A percentile compares a stretch with the other conserved stretches of the same genome.
Conservation (phyloP, 1,140 invertebrate genomes). For the Hyles vespertilio region DNA sequence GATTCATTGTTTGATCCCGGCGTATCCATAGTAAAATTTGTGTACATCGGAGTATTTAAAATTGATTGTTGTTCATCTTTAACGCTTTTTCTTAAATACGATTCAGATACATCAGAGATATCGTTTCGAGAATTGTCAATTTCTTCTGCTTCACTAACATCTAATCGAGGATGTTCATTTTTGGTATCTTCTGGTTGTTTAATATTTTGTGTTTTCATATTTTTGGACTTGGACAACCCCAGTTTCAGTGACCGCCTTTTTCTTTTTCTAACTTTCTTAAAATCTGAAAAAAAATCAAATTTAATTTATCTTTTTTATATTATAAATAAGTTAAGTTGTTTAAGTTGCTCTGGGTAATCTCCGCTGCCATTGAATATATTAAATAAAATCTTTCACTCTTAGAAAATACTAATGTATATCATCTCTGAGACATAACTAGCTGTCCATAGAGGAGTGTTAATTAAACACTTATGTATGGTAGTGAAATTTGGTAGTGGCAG, state of each 20-base stretch:
- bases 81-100: slow-evolving; percentile 34
- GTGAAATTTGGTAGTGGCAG: too few relatives aligned
- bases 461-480: too few relatives aligned
- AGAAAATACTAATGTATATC: too few relatives aligned
- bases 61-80: slow-evolving; percentile 26
- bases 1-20: slow-evolving; percentile 16
- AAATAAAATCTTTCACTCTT: too few relatives aligned
- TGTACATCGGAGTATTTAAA: slow-evolving; percentile 13
- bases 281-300: slow-evolving; percentile 36
- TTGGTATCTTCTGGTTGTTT: slow-evolving; percentile 3
- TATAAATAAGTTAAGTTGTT: too few relatives aligned
- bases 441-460: too few relatives aligned
- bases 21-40: slow-evolving; percentile 13
- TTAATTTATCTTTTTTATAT: too few relatives aligned
- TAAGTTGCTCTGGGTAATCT: too few relatives aligned
- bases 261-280: slow-evolving; percentile 62
- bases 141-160: slow-evolving; percentile 36
- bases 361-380: too few relatives aligned
- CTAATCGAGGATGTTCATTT: slow-evolving; percentile 16
- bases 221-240: slow-evolving; percentile 58
- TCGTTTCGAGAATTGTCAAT: slow-evolving; percentile 50
- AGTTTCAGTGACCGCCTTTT: slow-evolving; percentile 64
- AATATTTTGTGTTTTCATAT: slow-evolving; percentile 35
- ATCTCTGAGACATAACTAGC: too few relatives aligned
- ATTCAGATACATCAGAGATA: slow-evolving; percentile 39